A percentile compares a stretch with the other conserved stretches of the same genome.
Conservation (phyloP, 2,113 vertebrate species). For the Haplotaxodon microlepis region DNA sequence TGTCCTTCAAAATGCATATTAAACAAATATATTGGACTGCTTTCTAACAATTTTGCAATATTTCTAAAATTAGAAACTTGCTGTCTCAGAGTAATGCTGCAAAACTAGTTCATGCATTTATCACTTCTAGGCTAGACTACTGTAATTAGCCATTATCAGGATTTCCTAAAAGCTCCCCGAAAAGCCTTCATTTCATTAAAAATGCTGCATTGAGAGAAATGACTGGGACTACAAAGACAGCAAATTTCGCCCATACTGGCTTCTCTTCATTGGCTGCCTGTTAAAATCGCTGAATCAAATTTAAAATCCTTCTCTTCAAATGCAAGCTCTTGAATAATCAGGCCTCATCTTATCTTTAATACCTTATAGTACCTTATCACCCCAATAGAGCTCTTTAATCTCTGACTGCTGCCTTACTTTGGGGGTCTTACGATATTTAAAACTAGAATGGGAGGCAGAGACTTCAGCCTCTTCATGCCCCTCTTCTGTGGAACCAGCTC, state of each 20-base stretch:
- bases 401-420: not conserved
- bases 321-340: not conserved
- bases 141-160: not conserved
- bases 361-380: not conserved
- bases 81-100: accelerated
- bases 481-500: not conserved
- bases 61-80: not conserved
- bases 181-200: not conserved
- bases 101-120: not conserved
- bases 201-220: not conserved
- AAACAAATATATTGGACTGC: not conserved
- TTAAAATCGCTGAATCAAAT: not conserved
- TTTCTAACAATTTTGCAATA: not conserved
- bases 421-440: not conserved
- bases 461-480: not conserved
- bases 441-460: not conserved
- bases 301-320: not conserved
- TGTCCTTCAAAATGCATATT: not conserved
- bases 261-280: not conserved
- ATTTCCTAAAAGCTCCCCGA: not conserved
- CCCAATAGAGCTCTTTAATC: not conserved
- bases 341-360: not conserved
- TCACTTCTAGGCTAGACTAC: not conserved
- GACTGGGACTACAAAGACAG: not conserved
- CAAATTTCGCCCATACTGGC: not conserved